Percentiles rank a stretch among this genome's conserved stretches.
These are phyloP conservation scores for Ammospiza nelsoni DNA, from an alignment of 2,113 vertebrate species.

Conservation along the genomic window DNA sequence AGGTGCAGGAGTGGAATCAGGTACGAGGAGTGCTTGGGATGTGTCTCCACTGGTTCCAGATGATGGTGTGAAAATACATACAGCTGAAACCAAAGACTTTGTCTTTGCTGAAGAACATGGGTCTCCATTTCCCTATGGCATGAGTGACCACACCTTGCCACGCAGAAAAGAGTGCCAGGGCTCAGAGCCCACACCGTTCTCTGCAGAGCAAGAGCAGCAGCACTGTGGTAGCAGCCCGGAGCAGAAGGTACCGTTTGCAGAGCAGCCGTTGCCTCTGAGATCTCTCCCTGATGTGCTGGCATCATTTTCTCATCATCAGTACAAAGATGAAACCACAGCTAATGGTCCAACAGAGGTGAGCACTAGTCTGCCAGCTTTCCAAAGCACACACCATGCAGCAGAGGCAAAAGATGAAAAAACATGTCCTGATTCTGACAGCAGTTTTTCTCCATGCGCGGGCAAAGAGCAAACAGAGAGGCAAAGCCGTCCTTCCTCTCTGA, in stretches of 20 bases:
- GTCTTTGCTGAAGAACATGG: conserved; percentile 71
- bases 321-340: conserved; percentile 66
- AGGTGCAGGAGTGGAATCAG: conserved; percentile 37
- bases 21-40: conserved; percentile 77
- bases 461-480: conserved; percentile 82
- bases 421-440: conserved; percentile 24
- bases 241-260: conserved; percentile 16
- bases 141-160: conserved; percentile 64
- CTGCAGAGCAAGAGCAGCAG: conserved; percentile 37
- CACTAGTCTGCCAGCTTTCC: conserved; percentile 54
- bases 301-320: conserved; percentile 66
- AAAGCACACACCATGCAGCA: conserved; percentile 10
- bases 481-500: conserved; percentile 81
- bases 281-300: conserved; percentile 71
- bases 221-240: conserved; percentile 24
- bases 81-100: conserved; percentile 79
- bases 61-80: conserved; percentile 72
- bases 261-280: conserved; percentile 30
- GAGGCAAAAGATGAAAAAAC: conserved; percentile 67
- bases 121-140: conserved; percentile 71
- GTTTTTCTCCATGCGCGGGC: conserved; percentile 61
- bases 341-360: conserved; percentile 87
- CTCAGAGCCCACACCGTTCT: conserved; percentile 34
- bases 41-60: conserved; percentile 79
- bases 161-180: conserved; percentile 74